Base-by-base conservation (phyloP, 2,888 invertebrate genomes). In the Drosophila demipolita region DNA sequence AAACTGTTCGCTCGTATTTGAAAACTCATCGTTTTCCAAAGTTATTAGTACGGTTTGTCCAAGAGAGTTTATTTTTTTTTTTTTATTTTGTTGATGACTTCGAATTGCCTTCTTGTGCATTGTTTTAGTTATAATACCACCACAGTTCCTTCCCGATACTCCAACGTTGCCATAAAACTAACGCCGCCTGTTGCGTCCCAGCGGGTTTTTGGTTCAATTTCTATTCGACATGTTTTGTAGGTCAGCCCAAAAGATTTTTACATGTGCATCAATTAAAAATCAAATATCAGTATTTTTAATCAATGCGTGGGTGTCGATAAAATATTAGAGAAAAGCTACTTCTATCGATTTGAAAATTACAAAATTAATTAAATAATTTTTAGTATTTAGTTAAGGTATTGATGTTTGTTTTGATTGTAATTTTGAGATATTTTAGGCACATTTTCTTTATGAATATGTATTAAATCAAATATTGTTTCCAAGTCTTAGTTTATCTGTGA, bases 1-100 rank as follows among this genome's bases (percentile, higher is more conserved):
- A 17, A 32, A 4, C 66, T 66, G 80, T 74, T 67, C 73, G 66
- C 73, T 75, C 69, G 75, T 85, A 85, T 87, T 87, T 86, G 82
- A 54, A 88, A 88, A 87, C 87, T 87, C 87, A 88, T 87, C 87
- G 86, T 88, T 88, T 87, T 87, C 82, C 73, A 76, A 80, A 72
- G 80, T 75, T 87, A 83, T 86, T 82, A 86, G 83, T 80, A 73
- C 73, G 78, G 60, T 78, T 75, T 79, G 69, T 76, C 71, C 61
- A 72, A 73, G 68, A 66, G 40, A 11, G 12, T 49, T 20, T 1
- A 2, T 23, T 15, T 36, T 20, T 20, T 53, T 5, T 17, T 32
- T 52, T 20, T 53, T 5, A 9, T 32, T 52, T 54, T 66, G 49
- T 54, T 66, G 49, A 57, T 77, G 60, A 40, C 78, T 78, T 59